These are phyloP conservation scores for Bombus affinis DNA, from an alignment of 1,140 invertebrate species.

Conservation along the genomic window DNA sequence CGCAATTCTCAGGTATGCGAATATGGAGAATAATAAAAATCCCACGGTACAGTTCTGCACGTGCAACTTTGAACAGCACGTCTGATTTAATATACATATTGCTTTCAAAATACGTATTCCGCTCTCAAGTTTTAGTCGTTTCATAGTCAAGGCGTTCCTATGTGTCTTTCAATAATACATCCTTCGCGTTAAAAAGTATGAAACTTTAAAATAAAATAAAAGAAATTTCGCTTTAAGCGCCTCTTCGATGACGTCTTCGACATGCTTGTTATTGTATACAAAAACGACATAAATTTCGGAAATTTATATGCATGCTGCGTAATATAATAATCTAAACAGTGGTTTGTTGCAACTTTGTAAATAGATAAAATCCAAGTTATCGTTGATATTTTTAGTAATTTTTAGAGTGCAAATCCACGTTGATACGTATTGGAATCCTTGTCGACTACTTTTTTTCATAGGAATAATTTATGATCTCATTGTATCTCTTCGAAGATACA, in stretches of 20 bases:
- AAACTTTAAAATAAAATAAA: not conserved
- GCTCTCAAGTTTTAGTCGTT: not conserved
- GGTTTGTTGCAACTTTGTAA: no score
- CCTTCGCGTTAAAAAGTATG: not conserved
- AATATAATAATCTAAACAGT: no score
- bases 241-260: no score
- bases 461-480: not conserved
- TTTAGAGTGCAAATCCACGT: no score
- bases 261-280: not conserved
- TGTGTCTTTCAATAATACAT: not conserved
- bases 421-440: no score
- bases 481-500: not conserved
- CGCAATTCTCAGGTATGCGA: conserved; percentile 3
- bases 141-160: not conserved
- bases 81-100: not conserved
- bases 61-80: not conserved
- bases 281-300: no score
- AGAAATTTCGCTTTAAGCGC: not conserved
- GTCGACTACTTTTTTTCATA: not conserved
- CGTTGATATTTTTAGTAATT: no score
- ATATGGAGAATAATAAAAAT: conserved; percentile 20
- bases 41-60: no score
- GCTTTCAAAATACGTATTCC: not conserved
- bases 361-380: no score
- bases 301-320: no score